Evolutionary conservation across 1,140 invertebrate genomes (phyloP).

Genomic region (Campoletis sonorensis): DNA sequence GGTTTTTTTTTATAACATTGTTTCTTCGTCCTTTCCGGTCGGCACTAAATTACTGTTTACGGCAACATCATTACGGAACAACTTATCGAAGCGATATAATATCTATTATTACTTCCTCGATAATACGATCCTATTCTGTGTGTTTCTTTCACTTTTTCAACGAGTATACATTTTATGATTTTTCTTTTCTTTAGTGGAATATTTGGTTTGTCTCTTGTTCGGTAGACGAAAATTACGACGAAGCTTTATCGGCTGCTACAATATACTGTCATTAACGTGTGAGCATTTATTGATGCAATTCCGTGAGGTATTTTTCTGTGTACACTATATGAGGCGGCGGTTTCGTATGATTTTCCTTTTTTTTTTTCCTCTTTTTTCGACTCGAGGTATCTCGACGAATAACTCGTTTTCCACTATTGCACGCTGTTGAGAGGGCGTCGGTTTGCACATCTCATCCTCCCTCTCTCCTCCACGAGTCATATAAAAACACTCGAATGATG

Average conservation of each 20-base stretch:
- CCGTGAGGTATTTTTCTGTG: conserved; percentile 49
- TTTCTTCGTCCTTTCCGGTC: conserved; percentile 1
- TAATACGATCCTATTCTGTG: conserved; percentile 21
- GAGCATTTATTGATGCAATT: conserved; percentile 53
- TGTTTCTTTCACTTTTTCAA: conserved; percentile 10
- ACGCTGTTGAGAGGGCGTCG: no score
- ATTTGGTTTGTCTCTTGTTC: neutral
- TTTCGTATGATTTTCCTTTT: conserved; percentile 47
- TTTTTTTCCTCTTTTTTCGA: neutral
- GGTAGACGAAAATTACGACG: conserved; percentile 26
- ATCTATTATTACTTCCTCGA: conserved; percentile 33
- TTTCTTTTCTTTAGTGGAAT: conserved; percentile 14
- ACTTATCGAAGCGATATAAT: conserved; percentile 34
- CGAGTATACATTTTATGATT: conserved; percentile 20
- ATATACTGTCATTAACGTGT: conserved; percentile 34
- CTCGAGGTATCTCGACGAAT: neutral
- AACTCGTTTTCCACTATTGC: neutral
- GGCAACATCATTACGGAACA: conserved; percentile 25
- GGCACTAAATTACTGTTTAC: conserved; percentile 30
- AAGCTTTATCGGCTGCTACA: conserved; percentile 22
- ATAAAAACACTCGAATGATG: no score
- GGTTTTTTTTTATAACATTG: no score
- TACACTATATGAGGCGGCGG: conserved; percentile 45
- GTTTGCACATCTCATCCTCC: no score
- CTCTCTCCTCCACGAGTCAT: no score